phyloP scores from a whole-genome alignment of 2,113 vertebrate genomes.

The Todiramphus chloris region DNA sequence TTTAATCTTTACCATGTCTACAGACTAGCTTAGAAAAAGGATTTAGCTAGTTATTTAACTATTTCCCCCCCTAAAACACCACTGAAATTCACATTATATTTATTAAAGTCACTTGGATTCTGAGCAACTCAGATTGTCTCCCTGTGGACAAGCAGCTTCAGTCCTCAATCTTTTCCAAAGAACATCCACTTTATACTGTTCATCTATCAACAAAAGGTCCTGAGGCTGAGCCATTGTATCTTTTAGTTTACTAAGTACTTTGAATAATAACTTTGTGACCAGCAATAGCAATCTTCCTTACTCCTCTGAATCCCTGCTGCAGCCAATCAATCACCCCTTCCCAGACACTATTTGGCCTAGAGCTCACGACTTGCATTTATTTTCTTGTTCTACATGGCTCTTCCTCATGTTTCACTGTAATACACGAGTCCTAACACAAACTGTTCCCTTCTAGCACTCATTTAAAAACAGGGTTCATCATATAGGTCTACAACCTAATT shows the following conservation, averaged over 20 bases:
- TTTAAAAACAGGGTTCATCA: background rate
- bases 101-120: background rate
- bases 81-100: background rate
- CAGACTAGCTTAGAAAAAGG: background rate
- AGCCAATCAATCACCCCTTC: background rate
- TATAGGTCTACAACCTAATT: rapidly evolving
- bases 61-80: background rate
- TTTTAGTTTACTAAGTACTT: background rate
- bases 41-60: background rate
- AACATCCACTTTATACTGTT: background rate
- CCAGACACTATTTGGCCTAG: too few relatives aligned
- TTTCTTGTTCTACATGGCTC: background rate
- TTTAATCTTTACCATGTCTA: background rate
- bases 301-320: background rate
- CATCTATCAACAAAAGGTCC: background rate
- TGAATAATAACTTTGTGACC: background rate
- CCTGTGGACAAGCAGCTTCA: background rate
- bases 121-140: background rate
- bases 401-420: background rate
- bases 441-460: background rate
- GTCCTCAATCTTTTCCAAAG: too few relatives aligned
- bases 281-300: rapidly evolving
- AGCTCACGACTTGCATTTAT: background rate
- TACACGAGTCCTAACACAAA: background rate
- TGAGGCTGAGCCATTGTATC: background rate